phyloP scores from a whole-genome alignment of 2,113 vertebrate genomes.

The Laticauda colubrina region DNA sequence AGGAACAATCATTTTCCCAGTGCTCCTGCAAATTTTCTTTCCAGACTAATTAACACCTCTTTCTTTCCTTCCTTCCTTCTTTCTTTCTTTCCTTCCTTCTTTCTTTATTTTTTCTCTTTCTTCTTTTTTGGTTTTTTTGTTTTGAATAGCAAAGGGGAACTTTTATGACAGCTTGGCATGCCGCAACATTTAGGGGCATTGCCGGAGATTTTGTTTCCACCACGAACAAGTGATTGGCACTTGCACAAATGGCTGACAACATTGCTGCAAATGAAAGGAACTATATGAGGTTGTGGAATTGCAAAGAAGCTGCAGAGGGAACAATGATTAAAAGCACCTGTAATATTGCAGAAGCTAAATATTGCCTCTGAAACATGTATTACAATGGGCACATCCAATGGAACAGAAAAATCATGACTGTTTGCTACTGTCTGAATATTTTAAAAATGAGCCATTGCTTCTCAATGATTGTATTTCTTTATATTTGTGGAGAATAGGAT shows the following conservation, averaged over 20 bases:
- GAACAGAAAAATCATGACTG: rapidly evolving
- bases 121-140: no score
- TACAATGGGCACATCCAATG: not conserved
- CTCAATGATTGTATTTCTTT: not conserved
- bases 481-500: not conserved
- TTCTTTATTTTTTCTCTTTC: rapidly evolving
- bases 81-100: no score
- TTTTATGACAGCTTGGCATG: slow-evolving; percentile 42
- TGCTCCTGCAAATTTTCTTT: not conserved
- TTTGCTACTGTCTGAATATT: not conserved
- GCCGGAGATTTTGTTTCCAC: slow-evolving; percentile 63
- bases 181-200: slow-evolving; percentile 41
- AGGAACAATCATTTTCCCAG: not conserved
- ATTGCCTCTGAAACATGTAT: rapidly evolving
- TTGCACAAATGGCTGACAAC: slow-evolving; percentile 46
- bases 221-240: slow-evolving; percentile 52
- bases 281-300: rapidly evolving
- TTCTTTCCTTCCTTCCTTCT: not conserved
- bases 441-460: not conserved
- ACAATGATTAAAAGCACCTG: rapidly evolving
- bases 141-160: slow-evolving; percentile 26
- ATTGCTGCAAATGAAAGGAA: slow-evolving; percentile 48
- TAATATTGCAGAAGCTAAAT: not conserved
- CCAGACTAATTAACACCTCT: not conserved
- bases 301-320: not conserved